Evolutionary conservation across 2,797 vertebrate genomes (phyloP).

Genomic region (Myotis vivesi): DNA sequence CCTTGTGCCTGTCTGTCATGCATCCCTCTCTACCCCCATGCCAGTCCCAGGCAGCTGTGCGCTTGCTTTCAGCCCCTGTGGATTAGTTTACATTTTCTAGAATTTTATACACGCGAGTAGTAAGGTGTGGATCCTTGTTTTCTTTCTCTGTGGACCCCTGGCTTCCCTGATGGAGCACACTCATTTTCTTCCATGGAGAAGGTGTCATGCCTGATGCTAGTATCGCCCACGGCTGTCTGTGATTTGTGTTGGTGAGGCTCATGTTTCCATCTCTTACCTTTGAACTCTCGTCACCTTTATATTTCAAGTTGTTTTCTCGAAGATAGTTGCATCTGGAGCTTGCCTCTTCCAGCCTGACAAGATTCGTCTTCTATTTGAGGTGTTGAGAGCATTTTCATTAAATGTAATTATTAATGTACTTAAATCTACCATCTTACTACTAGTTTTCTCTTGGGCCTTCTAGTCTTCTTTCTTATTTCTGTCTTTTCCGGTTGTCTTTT

Average conservation of each 20-base stretch:
- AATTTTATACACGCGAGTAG: not conserved
- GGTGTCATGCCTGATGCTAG: not conserved
- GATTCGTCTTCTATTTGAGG: not conserved
- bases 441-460: not conserved
- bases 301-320: not conserved
- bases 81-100: not conserved
- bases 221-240: not conserved
- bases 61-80: not conserved
- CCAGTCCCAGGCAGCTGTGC: not conserved
- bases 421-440: not conserved
- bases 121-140: not conserved
- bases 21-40: accelerated
- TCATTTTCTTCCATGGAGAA: not conserved
- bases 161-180: not conserved
- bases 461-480: not conserved
- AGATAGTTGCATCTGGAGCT: not conserved
- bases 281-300: not conserved
- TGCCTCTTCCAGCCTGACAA: not conserved
- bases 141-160: not conserved
- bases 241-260: not conserved
- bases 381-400: not conserved
- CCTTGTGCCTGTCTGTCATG: not conserved
- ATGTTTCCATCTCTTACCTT: not conserved
- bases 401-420: not conserved
- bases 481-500: not conserved